phyloP scores from a whole-genome alignment of 2,113 vertebrate species.

The Paramormyrops kingsleyae region DNA sequence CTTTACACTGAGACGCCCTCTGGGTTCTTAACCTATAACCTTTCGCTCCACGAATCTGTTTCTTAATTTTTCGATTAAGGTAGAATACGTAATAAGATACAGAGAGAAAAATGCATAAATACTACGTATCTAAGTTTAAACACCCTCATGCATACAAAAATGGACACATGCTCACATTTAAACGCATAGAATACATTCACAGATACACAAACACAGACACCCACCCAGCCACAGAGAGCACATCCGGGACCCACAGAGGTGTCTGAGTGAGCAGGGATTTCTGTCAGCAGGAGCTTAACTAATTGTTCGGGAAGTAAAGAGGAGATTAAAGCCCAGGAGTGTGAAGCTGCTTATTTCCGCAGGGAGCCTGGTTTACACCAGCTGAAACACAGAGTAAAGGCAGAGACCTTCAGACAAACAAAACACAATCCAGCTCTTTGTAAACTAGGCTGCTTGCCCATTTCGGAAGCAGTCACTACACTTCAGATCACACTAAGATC shows the following conservation, averaged over 20 bases:
- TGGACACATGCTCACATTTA: background rate
- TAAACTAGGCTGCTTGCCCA: background rate
- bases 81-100: background rate
- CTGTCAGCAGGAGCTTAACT: background rate
- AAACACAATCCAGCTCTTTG: background rate
- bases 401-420: background rate
- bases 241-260: background rate
- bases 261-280: background rate
- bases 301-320: background rate
- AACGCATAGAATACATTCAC: background rate
- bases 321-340: background rate
- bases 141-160: background rate
- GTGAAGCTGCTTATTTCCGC: background rate
- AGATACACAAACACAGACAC: background rate
- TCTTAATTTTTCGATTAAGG: background rate
- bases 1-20: background rate
- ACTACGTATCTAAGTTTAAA: background rate
- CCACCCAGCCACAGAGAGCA: background rate
- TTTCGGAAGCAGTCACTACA: background rate
- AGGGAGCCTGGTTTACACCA: background rate
- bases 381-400: background rate
- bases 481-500: background rate
- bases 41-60: background rate
- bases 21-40: background rate
- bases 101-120: background rate